Evolutionary conservation across 2,113 vertebrate species (phyloP), one percentile per base, ranked within the genome.

Genomic region (Eretmochelys imbricata): DNA sequence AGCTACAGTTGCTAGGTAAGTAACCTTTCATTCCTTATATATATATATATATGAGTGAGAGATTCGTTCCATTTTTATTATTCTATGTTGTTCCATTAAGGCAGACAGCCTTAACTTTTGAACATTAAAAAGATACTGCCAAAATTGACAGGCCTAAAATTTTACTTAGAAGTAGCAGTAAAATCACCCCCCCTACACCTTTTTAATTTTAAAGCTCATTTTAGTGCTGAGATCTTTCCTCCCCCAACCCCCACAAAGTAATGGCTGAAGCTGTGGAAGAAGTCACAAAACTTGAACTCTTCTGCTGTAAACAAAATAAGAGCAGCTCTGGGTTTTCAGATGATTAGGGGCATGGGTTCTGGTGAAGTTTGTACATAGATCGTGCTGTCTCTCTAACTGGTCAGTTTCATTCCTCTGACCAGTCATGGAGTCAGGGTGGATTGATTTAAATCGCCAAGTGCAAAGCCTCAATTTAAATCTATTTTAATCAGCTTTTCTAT

Each of bases 241-340:
- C 50, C 2, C 5, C 50, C 14, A 4, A 1, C 14, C 8, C 53
- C 19, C 19, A 2, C 19, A 1, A 75, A 72, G 19, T 75, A 75
- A 42, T 38, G 69, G 38, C 38, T 75, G 69, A 75, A 35, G 29
- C 29, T 35, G 59, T 12, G 54, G 2, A 19, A 12, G 69, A 42
- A 75, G 20, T 75, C n/a, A 42, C 69, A 20, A 75, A 69, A 75
- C 5, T 42, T 24, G 20, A 75, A 12, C n/a, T 42, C 35, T 75
- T 24, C 38, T 75, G 38, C 22, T 75, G 22, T 38, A 75, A 22
- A 24, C 38, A 75, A 65, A 65, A 65, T 29, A 65, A 35, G 27
- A 29, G 14, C 12, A 65, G 29, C 31, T 65, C 31, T 65, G 59
- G 14, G 59, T 35, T 65, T 65, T 65, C 59, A 16, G 16, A 75